Percentiles rank a stretch among this genome's conserved stretches.
Evolutionary conservation across 2,113 vertebrate species (phyloP).

Genomic region (Osmerus mordax): DNA sequence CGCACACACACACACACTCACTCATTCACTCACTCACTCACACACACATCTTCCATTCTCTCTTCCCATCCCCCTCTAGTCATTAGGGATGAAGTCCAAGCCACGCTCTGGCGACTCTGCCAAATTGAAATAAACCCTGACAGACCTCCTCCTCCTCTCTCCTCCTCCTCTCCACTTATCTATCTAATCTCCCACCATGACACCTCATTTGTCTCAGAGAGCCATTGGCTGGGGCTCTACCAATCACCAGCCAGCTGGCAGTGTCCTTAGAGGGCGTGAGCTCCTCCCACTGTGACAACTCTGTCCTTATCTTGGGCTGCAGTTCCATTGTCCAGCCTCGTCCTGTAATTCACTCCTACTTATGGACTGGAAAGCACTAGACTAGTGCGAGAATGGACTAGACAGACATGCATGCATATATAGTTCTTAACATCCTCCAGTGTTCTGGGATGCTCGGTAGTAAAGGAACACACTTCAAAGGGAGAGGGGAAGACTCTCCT

Average conservation of each 20-base stretch:
- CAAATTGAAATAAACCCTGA: constrained; percentile 75
- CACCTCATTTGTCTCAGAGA: constrained; percentile 66
- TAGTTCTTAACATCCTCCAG: too few relatives aligned
- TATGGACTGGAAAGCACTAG: constrained; percentile 33
- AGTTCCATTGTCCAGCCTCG: constrained; percentile 18
- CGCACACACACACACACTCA: constrained; percentile 25
- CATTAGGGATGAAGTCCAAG: constrained; percentile 70
- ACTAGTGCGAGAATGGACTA: neutral
- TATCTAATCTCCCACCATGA: constrained; percentile 67
- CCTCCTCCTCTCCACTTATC: constrained; percentile 47
- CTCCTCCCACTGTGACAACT: neutral
- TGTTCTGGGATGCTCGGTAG: too few relatives aligned
- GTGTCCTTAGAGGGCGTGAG: constrained; percentile 26
- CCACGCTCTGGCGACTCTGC: constrained; percentile 67
- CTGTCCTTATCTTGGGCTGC: neutral
- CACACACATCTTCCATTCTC: constrained; percentile 57
- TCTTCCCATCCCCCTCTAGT: constrained; percentile 60
- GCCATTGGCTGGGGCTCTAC: constrained; percentile 61
- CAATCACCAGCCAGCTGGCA: constrained; percentile 52
- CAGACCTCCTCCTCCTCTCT: constrained; percentile 56
- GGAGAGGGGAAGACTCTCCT: too few relatives aligned
- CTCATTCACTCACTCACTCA: constrained; percentile 41
- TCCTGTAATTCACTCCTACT: constrained; percentile 31
- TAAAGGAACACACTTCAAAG: too few relatives aligned
- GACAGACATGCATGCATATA: too few relatives aligned